phyloP scores from a whole-genome alignment of 2,113 vertebrate genomes.

The western clawed frog (Xenopus tropicalis) region UCB_Xtro_10.0 CM004445.2:20746501-20747000 shows the following conservation, averaged over 20 bases:
- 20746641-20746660: constrained; percentile 39
- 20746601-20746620: constrained; percentile 5
- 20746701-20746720: background rate
- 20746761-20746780: constrained; percentile 13
- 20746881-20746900: no score
- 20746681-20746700: constrained; percentile 26
- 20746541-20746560: constrained; percentile 50
- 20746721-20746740: background rate
- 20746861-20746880: no score
- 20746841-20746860: no score
- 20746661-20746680: constrained; percentile 13
- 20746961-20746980: no score
- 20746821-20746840: background rate
- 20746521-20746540: constrained; percentile 55
- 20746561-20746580: constrained; percentile 40
- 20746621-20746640: constrained; percentile 1
- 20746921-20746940: no score
- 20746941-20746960: no score
- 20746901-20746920: no score
- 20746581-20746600: constrained; percentile 12
- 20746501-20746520: constrained; percentile 47
- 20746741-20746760: constrained; percentile 21
- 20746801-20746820: background rate
- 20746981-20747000: no score
- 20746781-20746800: constrained; percentile 3